These are phyloP conservation scores for Cliona cf. orientalis DNA, from an alignment of 37 sponge, comb jelly and placozoan genomes.

Conservation along the genomic window DNA sequence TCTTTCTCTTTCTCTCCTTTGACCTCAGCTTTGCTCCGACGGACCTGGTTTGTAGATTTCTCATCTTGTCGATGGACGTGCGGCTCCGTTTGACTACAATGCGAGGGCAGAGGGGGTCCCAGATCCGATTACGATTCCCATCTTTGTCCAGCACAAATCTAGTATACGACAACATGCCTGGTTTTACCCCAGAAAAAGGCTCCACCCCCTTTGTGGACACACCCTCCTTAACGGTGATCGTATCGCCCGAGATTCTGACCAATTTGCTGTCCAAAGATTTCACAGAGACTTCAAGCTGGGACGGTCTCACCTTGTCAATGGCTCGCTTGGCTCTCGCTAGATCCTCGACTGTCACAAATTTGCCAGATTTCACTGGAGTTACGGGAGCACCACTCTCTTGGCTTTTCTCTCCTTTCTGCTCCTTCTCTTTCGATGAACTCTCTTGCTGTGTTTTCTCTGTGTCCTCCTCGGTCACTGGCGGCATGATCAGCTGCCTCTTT, in stretches of 20 bases:
- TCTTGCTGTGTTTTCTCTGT: neutral
- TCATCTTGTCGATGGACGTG: conserved; percentile 4
- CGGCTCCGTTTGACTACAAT: neutral
- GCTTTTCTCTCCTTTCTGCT: neutral
- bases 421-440: neutral
- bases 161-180: neutral
- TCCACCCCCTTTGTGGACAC: no score
- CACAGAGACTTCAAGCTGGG: no score
- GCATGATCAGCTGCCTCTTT: neutral
- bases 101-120: conserved; percentile 17
- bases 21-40: neutral
- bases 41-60: neutral
- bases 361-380: conserved; percentile 2
- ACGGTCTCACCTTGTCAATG: no score
- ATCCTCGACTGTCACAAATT: no score
- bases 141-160: neutral
- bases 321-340: no score
- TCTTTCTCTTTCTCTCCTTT: neutral
- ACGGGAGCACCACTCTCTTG: neutral
- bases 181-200: neutral
- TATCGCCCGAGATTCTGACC: no score
- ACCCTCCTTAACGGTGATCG: no score
- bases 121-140: neutral
- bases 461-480: neutral
- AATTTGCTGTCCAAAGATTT: no score